phyloP scores from a whole-genome alignment of 2,888 invertebrate genomes.

The Diarsia rubi region DNA sequence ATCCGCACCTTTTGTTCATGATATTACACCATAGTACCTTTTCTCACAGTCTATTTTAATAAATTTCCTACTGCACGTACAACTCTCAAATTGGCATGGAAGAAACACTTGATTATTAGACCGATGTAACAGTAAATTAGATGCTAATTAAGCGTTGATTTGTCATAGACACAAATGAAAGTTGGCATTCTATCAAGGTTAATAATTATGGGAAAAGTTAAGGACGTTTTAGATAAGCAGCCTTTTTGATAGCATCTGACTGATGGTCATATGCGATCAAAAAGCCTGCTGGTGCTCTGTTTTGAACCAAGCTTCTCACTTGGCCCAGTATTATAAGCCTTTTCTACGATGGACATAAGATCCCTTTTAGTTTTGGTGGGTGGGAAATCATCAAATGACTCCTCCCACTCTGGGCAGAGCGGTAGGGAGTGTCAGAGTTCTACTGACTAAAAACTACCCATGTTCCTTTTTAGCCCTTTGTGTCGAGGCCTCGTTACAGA shows the following conservation, averaged over 20 bases:
- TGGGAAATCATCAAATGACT: too few species aligned
- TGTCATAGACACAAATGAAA: not conserved
- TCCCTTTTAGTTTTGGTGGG: too few species aligned
- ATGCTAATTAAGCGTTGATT: slow-evolving; percentile 22
- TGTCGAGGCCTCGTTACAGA: too few species aligned
- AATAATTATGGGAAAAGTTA: not conserved
- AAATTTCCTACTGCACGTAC: slow-evolving; percentile 34
- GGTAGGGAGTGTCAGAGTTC: too few species aligned
- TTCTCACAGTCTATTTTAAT: slow-evolving; percentile 17
- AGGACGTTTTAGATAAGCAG: not conserved
- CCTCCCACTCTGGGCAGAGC: too few species aligned
- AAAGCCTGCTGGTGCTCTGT: not conserved
- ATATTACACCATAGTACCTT: not conserved
- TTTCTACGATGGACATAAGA: not conserved
- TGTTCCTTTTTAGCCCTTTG: too few species aligned
- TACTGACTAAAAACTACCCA: too few species aligned
- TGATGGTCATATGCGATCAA: too few species aligned
- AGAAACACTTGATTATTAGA: slow-evolving; percentile 21
- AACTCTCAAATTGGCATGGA: not conserved
- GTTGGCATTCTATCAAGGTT: not conserved
- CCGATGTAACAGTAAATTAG: not conserved
- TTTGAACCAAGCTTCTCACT: not conserved
- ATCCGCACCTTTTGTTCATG: not conserved
- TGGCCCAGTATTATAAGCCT: not conserved
- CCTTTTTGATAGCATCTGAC: not conserved